Evolutionary conservation across 1,140 invertebrate species (phyloP).

Genomic region (Aricia agestis): DNA sequence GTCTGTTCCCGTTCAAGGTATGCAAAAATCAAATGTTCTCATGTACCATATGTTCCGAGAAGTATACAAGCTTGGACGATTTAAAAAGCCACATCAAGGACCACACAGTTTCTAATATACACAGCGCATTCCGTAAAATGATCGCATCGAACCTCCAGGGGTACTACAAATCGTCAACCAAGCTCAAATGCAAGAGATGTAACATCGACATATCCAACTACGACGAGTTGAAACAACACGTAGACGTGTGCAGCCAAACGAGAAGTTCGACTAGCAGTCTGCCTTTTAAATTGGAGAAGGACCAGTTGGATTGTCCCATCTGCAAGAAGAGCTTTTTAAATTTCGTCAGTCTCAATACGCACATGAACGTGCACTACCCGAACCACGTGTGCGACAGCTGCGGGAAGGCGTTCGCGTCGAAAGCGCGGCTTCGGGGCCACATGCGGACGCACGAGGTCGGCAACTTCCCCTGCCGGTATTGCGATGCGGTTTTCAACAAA

Average conservation of each 20-base stretch:
- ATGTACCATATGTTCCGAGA: conserved; percentile 54
- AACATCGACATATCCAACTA: conserved; percentile 44
- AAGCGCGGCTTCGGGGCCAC: conserved; percentile 72
- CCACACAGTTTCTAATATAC: conserved; percentile 48
- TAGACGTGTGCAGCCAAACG: conserved; percentile 44
- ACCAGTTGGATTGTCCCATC: conserved; percentile 69
- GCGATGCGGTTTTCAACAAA: conserved; percentile 67
- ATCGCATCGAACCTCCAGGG: conserved; percentile 47
- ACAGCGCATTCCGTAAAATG: conserved; percentile 59
- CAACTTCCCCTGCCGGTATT: conserved; percentile 58
- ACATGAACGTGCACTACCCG: conserved; percentile 69
- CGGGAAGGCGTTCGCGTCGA: conserved; percentile 74
- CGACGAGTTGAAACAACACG: conserved; percentile 45
- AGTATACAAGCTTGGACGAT: conserved; percentile 46
- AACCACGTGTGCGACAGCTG: conserved; percentile 69
- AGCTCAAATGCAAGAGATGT: conserved; percentile 53
- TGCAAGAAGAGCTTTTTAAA: conserved; percentile 69
- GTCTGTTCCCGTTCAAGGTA: conserved; percentile 64
- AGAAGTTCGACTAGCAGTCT: conserved; percentile 44
- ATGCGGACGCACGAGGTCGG: conserved; percentile 63
- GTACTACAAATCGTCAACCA: conserved; percentile 42
- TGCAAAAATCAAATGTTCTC: conserved; percentile 46
- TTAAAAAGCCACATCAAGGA: conserved; percentile 45
- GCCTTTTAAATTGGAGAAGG: conserved; percentile 62
- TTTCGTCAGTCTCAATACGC: conserved; percentile 62